Percentiles rank a stretch among this genome's conserved stretches.
Conservation (phyloP, 2,113 vertebrate genomes). For the Uropsilus gracilis region DNA sequence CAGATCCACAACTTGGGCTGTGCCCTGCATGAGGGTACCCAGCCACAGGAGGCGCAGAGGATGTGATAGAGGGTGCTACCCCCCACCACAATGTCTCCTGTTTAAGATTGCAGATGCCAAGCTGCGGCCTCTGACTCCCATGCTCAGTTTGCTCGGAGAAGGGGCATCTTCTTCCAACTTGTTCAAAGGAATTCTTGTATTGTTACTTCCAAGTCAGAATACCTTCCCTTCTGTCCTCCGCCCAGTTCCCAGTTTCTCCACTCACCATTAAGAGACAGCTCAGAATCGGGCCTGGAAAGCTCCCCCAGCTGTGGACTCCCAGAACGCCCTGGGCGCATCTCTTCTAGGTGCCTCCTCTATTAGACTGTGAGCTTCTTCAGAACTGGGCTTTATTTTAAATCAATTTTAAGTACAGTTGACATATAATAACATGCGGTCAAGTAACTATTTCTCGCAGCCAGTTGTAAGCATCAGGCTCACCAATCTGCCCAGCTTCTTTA, state of each 20-base stretch:
- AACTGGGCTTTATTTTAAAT: not conserved
- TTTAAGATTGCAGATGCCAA: no score
- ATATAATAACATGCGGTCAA: not conserved
- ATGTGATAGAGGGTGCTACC: no score
- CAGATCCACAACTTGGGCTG: no score
- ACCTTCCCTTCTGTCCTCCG: not conserved
- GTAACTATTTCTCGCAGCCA: no score
- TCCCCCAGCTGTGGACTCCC: not conserved
- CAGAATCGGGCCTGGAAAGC: not conserved
- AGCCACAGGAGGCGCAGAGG: not conserved
- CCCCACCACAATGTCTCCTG: no score
- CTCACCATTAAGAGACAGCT: not conserved
- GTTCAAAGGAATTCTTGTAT: not conserved
- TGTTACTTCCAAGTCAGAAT: not conserved
- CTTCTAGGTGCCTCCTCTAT: not conserved
- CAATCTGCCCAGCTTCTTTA: no score
- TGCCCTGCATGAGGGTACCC: not conserved
- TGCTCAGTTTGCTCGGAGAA: not conserved
- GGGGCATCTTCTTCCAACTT: not conserved
- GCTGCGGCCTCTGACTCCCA: not conserved
- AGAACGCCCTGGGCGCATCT: not conserved
- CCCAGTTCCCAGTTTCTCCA: not conserved
- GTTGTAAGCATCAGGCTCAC: no score
- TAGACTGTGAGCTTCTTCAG: not conserved
- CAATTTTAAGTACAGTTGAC: not conserved